These are phyloP conservation scores for Poeciliopsis prolifica DNA, from an alignment of 2,113 vertebrate genomes.

Conservation along the genomic window DNA sequence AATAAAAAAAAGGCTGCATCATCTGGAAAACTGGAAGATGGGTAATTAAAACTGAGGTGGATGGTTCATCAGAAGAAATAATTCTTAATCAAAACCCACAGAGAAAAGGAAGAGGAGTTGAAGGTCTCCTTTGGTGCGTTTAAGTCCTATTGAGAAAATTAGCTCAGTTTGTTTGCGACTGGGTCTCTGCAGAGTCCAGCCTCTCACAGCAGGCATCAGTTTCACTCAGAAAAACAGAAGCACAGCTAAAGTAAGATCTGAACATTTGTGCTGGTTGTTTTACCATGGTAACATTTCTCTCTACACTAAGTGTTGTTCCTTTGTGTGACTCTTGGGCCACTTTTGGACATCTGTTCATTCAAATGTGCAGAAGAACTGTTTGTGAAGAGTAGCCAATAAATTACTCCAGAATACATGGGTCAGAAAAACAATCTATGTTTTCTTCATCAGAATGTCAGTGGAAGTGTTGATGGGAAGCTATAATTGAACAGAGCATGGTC, in stretches of 20 bases:
- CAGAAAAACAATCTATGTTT: conserved; percentile 34
- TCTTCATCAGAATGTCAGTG: conserved; percentile 52
- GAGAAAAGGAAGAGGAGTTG: conserved; percentile 10
- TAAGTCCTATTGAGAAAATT: conserved; percentile 43
- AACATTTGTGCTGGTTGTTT: neutral
- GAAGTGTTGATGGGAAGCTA: conserved; percentile 33
- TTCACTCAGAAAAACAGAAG: neutral
- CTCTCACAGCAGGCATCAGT: conserved; percentile 24
- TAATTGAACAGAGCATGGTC: too few species aligned
- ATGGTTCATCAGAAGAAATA: neutral
- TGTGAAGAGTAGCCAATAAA: conserved; percentile 24
- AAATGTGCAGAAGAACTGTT: conserved; percentile 19
- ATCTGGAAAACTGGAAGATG: conserved; percentile 6
- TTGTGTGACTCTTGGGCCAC: conserved; percentile 20
- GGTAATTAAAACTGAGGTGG: conserved; percentile 22
- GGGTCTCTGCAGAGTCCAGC: conserved; percentile 27
- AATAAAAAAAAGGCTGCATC: conserved; percentile 14
- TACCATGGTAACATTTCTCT: neutral
- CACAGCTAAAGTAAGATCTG: neutral
- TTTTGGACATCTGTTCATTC: conserved; percentile 16
- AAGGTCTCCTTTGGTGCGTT: conserved; percentile 9
- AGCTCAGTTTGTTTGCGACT: conserved; percentile 31
- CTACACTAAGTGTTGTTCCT: neutral
- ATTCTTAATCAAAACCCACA: conserved; percentile 9
- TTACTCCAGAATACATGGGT: conserved; percentile 20